Evolutionary conservation across 2,113 vertebrate species (phyloP).

Genomic region (Elgaria multicarinata): DNA sequence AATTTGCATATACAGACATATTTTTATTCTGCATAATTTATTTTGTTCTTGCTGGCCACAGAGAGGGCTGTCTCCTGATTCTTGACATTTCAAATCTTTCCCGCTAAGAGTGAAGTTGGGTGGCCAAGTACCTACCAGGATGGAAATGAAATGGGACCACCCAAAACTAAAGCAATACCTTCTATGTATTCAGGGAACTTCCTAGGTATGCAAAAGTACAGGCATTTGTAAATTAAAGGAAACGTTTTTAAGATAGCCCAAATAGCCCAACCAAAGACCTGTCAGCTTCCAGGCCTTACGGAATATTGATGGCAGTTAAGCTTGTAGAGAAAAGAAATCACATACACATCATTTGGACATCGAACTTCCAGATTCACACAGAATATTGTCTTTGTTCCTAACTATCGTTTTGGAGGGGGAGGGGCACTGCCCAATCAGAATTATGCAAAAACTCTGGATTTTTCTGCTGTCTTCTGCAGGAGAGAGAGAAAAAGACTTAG

Average conservation of each 20-base stretch:
- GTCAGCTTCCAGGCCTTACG: too few species aligned
- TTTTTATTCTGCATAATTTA: not conserved
- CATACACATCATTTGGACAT: not conserved
- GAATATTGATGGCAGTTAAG: not conserved
- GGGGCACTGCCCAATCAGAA: too few species aligned
- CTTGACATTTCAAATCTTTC: not conserved
- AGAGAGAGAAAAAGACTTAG: too few species aligned
- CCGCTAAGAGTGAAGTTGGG: not conserved
- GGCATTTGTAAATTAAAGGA: not conserved
- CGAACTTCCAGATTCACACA: not conserved
- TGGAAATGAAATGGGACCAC: not conserved
- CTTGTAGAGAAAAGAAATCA: not conserved
- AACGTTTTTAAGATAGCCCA: not conserved
- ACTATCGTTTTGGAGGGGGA: not conserved
- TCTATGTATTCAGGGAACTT: not conserved
- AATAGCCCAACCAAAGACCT: not conserved
- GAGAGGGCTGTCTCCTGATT: too few species aligned
- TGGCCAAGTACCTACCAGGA: too few species aligned
- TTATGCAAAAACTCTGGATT: too few species aligned
- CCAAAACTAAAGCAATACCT: not conserved
- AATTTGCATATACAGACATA: not conserved
- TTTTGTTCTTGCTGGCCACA: not conserved
- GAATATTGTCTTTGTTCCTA: not conserved
- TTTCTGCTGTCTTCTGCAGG: too few species aligned
- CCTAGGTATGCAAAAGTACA: not conserved